Evolutionary conservation across 35 echinoderm and acorn worm genomes (phyloP).

Genomic region (Heliocidaris erythrogramma): DNA sequence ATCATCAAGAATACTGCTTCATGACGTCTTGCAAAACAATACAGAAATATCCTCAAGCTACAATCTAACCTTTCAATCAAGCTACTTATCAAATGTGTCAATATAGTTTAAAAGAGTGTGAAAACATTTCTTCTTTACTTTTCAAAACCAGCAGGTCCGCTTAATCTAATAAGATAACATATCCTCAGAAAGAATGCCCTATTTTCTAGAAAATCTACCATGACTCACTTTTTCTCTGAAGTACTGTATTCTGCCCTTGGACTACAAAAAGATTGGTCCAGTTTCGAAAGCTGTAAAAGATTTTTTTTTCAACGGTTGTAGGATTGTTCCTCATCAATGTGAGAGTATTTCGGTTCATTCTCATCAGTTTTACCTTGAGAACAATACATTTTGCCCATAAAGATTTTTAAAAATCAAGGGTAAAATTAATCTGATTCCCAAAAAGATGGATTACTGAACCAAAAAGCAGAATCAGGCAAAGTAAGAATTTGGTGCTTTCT

Average conservation of each 20-base stretch:
- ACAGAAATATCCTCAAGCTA: neutral
- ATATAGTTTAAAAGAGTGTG: neutral
- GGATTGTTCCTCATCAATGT: no score
- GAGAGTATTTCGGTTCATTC: no score
- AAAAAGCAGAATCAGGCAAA: no score
- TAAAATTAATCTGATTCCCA: no score
- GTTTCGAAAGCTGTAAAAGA: neutral
- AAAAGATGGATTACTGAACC: no score
- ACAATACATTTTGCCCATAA: no score
- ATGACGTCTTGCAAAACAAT: neutral
- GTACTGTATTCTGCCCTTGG: neutral
- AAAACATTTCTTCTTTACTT: neutral
- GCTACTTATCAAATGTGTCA: neutral
- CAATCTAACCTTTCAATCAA: neutral
- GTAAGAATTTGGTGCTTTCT: no score
- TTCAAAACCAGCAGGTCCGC: neutral
- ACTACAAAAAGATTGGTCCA: neutral
- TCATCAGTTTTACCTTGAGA: no score
- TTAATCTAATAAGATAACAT: neutral
- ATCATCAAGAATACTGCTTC: neutral
- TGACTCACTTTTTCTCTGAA: neutral
- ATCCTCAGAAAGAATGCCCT: neutral
- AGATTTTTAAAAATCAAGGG: no score
- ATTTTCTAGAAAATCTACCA: neutral
- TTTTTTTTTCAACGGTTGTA: no score